Evolutionary conservation across 2,888 invertebrate species (phyloP).

Genomic region (Aspidapion aeneum): DNA sequence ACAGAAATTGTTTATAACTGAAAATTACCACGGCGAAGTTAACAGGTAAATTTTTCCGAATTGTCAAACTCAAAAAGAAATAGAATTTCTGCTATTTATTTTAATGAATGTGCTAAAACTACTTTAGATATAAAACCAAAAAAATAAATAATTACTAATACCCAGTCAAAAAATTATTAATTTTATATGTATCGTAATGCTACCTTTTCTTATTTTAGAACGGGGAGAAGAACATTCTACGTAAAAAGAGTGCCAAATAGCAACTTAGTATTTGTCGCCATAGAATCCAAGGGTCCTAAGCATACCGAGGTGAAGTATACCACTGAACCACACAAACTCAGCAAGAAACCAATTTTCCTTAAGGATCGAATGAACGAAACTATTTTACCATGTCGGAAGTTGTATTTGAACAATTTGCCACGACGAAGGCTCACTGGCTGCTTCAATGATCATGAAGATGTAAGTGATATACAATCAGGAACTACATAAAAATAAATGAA

Average conservation of each 20-base stretch:
- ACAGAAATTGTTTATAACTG: conserved; percentile 33
- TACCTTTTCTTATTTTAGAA: too few relatives aligned
- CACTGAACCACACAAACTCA: conserved; percentile 49
- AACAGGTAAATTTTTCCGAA: not conserved
- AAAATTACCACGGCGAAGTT: conserved; percentile 33
- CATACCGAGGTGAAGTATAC: conserved; percentile 43
- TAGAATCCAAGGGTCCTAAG: conserved; percentile 48
- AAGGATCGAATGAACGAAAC: conserved; percentile 50
- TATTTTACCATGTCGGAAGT: conserved; percentile 71
- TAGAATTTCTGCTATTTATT: too few relatives aligned
- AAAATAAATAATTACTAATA: too few relatives aligned
- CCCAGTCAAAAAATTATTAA: too few relatives aligned
- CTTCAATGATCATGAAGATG: conserved; percentile 73
- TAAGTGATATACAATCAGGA: too few relatives aligned
- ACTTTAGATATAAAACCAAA: too few relatives aligned
- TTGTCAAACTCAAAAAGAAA: too few relatives aligned
- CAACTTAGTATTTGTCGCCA: conserved; percentile 73
- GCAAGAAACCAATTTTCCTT: conserved; percentile 26
- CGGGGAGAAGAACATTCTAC: conserved; percentile 56
- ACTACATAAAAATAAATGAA: too few relatives aligned
- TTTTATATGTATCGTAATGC: too few relatives aligned
- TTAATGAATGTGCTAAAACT: too few relatives aligned
- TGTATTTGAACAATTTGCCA: conserved; percentile 63
- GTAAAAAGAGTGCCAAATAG: conserved; percentile 71
- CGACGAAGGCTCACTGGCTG: conserved; percentile 70